A percentile compares a stretch with the other conserved stretches of the same genome.
Evolutionary conservation across 2,888 invertebrate genomes (phyloP).

Genomic region (Diplazon laetatorius): DNA sequence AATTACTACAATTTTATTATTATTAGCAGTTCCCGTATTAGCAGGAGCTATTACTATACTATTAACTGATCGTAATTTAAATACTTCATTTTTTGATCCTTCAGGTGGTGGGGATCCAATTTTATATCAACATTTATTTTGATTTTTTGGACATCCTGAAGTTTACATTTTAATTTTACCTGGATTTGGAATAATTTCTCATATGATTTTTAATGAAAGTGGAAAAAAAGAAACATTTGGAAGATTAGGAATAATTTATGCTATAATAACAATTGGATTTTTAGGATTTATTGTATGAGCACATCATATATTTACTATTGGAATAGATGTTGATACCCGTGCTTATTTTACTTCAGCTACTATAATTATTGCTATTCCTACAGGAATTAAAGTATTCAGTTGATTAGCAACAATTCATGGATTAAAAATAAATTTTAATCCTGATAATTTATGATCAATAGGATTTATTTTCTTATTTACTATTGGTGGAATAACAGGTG

Average conservation of each 20-base stretch:
- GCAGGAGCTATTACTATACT: slow-evolving; percentile 92
- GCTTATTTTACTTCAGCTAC: slow-evolving; percentile 93
- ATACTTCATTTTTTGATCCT: slow-evolving; percentile 92
- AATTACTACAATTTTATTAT: slow-evolving; percentile 86
- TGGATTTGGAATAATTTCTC: slow-evolving; percentile 92
- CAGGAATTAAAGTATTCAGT: slow-evolving; percentile 93
- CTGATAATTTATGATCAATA: slow-evolving; percentile 87
- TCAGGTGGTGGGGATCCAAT: slow-evolving; percentile 91
- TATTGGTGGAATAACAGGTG: slow-evolving; percentile 88
- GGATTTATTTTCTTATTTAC: slow-evolving; percentile 92
- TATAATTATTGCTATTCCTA: slow-evolving; percentile 94
- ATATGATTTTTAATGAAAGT: slow-evolving; percentile 89
- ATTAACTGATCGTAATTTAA: slow-evolving; percentile 90
- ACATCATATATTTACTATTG: slow-evolving; percentile 93
- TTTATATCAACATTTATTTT: slow-evolving; percentile 92
- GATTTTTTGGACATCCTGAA: slow-evolving; percentile 95
- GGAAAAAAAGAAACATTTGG: slow-evolving; percentile 91
- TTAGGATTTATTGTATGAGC: slow-evolving; percentile 93
- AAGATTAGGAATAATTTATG: slow-evolving; percentile 90
- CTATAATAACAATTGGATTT: slow-evolving; percentile 92
- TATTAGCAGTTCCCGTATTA: slow-evolving; percentile 89
- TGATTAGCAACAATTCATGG: slow-evolving; percentile 88
- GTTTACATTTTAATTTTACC: slow-evolving; percentile 94
- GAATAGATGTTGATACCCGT: slow-evolving; percentile 92
- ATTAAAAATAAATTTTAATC: slow-evolving; percentile 85